Conservation (phyloP, 1,140 invertebrate genomes). For the Drosophila funebris region DNA sequence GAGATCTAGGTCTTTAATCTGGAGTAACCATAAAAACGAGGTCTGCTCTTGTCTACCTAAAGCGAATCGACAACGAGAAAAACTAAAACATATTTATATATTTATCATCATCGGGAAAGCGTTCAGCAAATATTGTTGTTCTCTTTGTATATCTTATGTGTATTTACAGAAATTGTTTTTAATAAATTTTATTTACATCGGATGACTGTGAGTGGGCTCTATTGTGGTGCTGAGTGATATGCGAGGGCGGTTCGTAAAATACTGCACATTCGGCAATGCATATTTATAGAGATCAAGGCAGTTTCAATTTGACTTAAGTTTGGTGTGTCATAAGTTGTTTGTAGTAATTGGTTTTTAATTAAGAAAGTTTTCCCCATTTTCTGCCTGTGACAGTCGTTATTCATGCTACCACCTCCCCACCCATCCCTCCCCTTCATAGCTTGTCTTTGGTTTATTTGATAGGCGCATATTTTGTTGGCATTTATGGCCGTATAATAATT, state of each 20-base stretch:
- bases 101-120: conserved; percentile 17
- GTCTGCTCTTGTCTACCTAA: conserved; percentile 35
- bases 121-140: conserved; percentile 1
- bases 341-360: background rate
- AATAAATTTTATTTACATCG: conserved; percentile 34
- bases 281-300: background rate
- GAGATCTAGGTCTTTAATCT: conserved; percentile 52
- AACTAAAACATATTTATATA: conserved; percentile 12
- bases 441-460: conserved; percentile 30
- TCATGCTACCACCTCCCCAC: background rate
- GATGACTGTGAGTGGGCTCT: background rate
- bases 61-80: background rate
- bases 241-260: conserved; percentile 15
- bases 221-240: conserved; percentile 14
- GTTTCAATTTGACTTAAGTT: background rate
- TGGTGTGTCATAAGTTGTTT: background rate
- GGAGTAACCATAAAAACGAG: conserved; percentile 66
- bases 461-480: conserved; percentile 51
- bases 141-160: background rate
- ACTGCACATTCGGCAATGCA: too few relatives aligned
- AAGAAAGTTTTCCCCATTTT: background rate
- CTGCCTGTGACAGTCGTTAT: conserved; percentile 13
- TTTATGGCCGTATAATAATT: conserved; percentile 53
- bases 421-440: background rate
- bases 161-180: conserved; percentile 16